A percentile compares a stretch with the other conserved stretches of the same genome.
Evolutionary conservation across 2,113 vertebrate genomes (phyloP).

Genomic region (Uria aalge): DNA sequence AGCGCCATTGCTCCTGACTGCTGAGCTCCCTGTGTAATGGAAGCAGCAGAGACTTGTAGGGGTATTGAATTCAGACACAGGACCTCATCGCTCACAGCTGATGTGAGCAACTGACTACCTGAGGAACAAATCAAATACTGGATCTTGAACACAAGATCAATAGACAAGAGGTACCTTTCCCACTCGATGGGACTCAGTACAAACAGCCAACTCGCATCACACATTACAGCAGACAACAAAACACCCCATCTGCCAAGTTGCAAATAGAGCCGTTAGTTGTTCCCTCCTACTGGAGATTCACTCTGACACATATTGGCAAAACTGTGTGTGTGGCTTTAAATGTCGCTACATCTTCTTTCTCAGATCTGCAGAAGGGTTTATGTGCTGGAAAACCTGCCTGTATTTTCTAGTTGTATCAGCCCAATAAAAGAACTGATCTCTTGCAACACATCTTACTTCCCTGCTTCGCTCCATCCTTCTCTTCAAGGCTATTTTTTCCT

Average conservation of each 20-base stretch:
- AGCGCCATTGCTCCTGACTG: background rate
- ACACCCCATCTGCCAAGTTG: background rate
- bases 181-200: background rate
- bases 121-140: background rate
- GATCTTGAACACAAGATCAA: background rate
- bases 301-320: background rate
- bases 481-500: background rate
- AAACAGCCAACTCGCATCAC: background rate
- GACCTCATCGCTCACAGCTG: background rate
- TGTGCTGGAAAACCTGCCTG: background rate
- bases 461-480: background rate
- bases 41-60: background rate
- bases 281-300: background rate
- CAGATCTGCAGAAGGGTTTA: background rate
- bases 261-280: background rate
- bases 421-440: background rate
- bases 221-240: background rate
- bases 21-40: background rate
- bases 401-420: background rate
- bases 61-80: background rate
- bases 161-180: background rate
- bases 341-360: background rate
- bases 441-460: background rate
- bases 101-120: background rate
- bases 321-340: background rate